Evolutionary conservation across 2,888 invertebrate species (phyloP), one percentile per base, ranked within the genome.

Genomic region (Cantharis lateralis): DNA sequence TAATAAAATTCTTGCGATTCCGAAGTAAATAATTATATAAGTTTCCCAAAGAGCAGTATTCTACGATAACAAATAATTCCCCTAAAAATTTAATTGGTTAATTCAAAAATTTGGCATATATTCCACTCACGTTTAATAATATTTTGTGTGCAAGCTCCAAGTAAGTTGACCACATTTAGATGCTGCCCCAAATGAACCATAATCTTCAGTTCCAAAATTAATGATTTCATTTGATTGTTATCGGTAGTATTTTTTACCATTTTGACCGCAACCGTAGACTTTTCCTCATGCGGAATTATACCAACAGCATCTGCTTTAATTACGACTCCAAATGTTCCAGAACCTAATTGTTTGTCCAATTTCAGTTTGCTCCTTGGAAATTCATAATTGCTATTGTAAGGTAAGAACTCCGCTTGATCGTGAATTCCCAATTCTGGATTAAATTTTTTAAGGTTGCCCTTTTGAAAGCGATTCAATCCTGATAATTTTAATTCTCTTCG

Each of bases 111-210:
- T n/a, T n/a, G n/a, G n/a, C n/a, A n/a, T n/a, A 20, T 20, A 20
- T 20, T 20, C 20, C 4, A 20, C 92, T 90, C 90, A 97, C 97
- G 93, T 91, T 96, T 96, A 0, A 92, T 92, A 77, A 97, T 94
- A 87, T 96, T 94, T 86, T 95, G 95, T 0, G 98, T 98, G 80
- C 96, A 96, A 15, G 98, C 98, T 68, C 98, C 98, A 16, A 98
- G 91, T 68, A 98, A 90, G 89, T 98, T 98, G 1, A 98, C 96
- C 62, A 98, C 97, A 87, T 98, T 98, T 68, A 98, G 89, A 88
- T 98, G 98, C 84, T 95, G 95, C 0, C 98, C 98, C 80, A 98
- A 90, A 88, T 98, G 97, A 7, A 96, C 95, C 95, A 98, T 95
- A 77, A 98, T 98, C 89, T 98, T 98, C 16, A 98, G 89, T 87